Base-by-base conservation (phyloP, 2,888 invertebrate genomes). In the Eristalis tenax region DNA sequence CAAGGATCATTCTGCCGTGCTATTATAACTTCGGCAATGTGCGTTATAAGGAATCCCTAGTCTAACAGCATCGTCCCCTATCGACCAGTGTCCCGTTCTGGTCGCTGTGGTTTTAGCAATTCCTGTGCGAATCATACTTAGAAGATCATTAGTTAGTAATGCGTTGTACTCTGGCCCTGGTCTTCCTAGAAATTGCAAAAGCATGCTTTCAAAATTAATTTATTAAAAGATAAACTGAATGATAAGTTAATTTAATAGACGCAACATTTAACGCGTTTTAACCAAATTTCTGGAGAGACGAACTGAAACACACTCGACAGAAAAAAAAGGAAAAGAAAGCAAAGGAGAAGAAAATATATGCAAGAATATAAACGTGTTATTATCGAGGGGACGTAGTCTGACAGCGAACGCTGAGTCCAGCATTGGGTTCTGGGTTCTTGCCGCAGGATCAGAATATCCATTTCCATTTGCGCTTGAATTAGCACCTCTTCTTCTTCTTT, bases 361-460 rank as follows among this genome's bases (percentile, higher is more conserved):
- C 15, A 26, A 2, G 26, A 26, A 8, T 63, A 59, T 26, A 4
- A 65, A 59, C 57, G 40, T 85, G 59, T 43, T 78, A 35, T 78
- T 83, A 22, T 78, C 22, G n/a, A 63, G 8, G 18, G 50, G 32
- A 68, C 75, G 86, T 63, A 86, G 28, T 40, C 66, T 69, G 23
- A 82, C 38, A 50, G 77, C 85, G 56, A 65, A 78, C 77, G 82
- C 69, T 35, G 86, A 79, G 79, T 90, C 89, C 82, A 91, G 83
- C 22, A 91, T 88, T n/a, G 91, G 91, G 57, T 90, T 69, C 63
- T 91, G 90, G 23, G 88, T 92, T 92, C 22, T 90, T 90, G 0
- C 89, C 89, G 73, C 92, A 92, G 0, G 91, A 90, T 3, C 91
- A 91, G 35, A 92, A 89, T 0, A 92, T 71, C n/a, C 90, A 90